These are phyloP conservation scores for Plecotus auritus DNA, from an alignment of 2,113 vertebrate genomes.

Conservation along the genomic window DNA sequence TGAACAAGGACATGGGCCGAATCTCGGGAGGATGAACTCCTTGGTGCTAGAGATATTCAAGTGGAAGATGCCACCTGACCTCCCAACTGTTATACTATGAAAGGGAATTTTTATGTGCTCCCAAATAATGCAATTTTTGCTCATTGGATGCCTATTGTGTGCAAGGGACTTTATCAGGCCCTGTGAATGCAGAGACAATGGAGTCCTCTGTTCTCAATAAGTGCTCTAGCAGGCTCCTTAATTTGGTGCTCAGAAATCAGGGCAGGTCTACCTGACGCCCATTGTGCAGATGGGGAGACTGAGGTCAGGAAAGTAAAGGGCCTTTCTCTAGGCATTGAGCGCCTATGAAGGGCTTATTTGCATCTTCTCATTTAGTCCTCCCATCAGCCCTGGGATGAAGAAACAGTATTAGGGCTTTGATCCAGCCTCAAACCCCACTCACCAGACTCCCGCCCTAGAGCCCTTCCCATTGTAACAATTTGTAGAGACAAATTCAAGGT, in stretches of 20 bases:
- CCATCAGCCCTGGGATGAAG: neutral
- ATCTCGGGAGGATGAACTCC: neutral
- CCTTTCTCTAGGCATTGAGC: neutral
- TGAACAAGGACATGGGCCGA: neutral
- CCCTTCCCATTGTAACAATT: neutral
- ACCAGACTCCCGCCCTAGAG: neutral
- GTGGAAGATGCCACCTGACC: fast-evolving
- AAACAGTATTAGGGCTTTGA: neutral
- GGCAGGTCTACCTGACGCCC: neutral
- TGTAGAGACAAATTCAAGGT: neutral
- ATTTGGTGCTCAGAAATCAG: neutral
- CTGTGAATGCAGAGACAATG: neutral
- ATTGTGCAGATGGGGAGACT: neutral
- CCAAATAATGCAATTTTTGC: neutral
- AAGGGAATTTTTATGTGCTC: neutral
- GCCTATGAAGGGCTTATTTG: neutral
- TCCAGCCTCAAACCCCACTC: neutral
- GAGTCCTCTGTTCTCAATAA: neutral
- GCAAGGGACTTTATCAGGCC: neutral
- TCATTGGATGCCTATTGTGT: neutral
- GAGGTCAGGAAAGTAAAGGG: neutral
- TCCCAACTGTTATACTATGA: neutral
- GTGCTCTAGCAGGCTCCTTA: neutral
- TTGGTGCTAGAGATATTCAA: neutral
- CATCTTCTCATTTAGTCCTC: neutral